phyloP scores from a whole-genome alignment of 1,140 invertebrate species.

The Drosophila sturtevanti region DNA sequence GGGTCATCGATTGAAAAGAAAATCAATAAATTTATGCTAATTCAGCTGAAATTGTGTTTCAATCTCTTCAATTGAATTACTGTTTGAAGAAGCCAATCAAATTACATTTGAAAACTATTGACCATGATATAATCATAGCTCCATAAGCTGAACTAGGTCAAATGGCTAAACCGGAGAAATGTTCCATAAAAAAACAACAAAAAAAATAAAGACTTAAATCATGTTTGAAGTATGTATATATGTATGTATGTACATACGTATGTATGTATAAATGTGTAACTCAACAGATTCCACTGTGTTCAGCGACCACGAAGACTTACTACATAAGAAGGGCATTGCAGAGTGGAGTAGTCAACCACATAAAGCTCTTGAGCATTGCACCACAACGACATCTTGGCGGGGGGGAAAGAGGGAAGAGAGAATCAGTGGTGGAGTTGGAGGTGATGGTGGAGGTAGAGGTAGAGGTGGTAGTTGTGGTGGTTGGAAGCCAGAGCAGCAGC shows the following conservation, averaged over 20 bases:
- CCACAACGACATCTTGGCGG: slow-evolving; percentile 33
- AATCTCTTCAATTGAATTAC: neutral
- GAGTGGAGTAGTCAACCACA: slow-evolving; percentile 41
- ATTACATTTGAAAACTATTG: slow-evolving; percentile 9
- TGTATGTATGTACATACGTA: too few species aligned
- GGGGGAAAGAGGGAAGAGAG: neutral
- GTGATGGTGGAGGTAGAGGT: neutral
- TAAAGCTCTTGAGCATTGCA: slow-evolving; percentile 68
- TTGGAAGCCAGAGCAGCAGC: slow-evolving; percentile 48
- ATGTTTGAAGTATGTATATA: slow-evolving; percentile 7
- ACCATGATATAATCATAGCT: neutral
- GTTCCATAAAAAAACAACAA: neutral
- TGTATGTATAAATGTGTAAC: neutral
- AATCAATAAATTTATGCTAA: neutral
- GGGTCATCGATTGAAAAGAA: neutral
- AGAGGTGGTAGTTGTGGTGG: slow-evolving; percentile 14
- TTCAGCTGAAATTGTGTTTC: neutral
- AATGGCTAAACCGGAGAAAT: neutral
- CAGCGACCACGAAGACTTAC: slow-evolving; percentile 45
- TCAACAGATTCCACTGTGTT: slow-evolving; percentile 19
- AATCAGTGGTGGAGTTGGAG: neutral
- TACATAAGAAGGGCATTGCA: slow-evolving; percentile 21
- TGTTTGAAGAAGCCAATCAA: neutral
- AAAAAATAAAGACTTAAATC: slow-evolving; percentile 12
- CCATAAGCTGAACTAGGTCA: slow-evolving; percentile 7